Base-by-base conservation (phyloP, 2,888 invertebrate genomes). In the Argyresthia goedartella region DNA sequence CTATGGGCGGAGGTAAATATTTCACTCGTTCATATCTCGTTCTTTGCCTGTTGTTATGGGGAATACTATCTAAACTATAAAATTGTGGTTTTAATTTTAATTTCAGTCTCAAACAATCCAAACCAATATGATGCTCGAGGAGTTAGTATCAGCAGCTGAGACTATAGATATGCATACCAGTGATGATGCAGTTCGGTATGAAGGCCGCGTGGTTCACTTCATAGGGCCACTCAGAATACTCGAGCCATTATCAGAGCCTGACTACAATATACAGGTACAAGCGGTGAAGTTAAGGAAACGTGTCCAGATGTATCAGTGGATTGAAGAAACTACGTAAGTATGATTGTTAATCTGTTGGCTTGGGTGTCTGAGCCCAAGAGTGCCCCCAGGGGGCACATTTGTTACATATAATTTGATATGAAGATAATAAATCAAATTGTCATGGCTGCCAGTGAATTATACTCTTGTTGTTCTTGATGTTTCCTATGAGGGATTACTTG, bases 301-400 rank as follows among this genome's bases (percentile, higher is more conserved):
- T 53, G 96, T 96, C 0, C 96, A 97, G 75, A 96, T 97, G 95
- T 97, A 93, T 73, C 97, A 97, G 67, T 97, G 97, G 97, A 90
- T 95, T 53, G 96, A 97, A 65, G 94, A 94, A 65, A 75, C 88
- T 64, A 88, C 88, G 90, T 91, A 79, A 77, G 77, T 67, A 63
- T 1, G 67, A 39, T n/a, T 39, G 9, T 39, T 39, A 25, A 25
- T n/a, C n/a, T n/a, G n/a, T n/a, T n/a, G n/a, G n/a, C n/a, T n/a
- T n/a, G n/a, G n/a, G n/a, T n/a, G n/a, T n/a, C n/a, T n/a, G n/a
- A n/a, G n/a, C n/a, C n/a, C n/a, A n/a, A n/a, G n/a, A n/a, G n/a
- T n/a, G n/a, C n/a, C n/a, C n/a, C 11, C 39, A 9, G 39, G 39
- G n/a, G 39, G 8, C 44, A 8, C 44, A 33, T 9, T 41, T 6